phyloP scores from a whole-genome alignment of 2,113 vertebrate species.

The Erinaceus europaeus region DNA sequence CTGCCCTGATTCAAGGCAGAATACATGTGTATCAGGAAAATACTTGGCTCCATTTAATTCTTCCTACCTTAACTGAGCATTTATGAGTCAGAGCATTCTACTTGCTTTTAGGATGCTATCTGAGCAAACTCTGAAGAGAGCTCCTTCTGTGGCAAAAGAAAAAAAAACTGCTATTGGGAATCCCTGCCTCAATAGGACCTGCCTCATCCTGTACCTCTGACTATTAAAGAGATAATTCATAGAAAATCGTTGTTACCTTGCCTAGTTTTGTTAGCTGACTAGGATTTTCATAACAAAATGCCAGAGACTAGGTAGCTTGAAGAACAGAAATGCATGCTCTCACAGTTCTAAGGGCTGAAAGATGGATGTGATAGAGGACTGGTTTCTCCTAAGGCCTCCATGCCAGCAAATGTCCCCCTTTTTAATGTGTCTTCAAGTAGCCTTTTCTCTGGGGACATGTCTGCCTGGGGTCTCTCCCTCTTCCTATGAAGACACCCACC shows the following conservation, averaged over 20 bases:
- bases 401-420: neutral
- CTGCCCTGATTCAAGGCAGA: neutral
- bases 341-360: neutral
- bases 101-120: neutral
- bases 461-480: neutral
- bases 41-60: neutral
- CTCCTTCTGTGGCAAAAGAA: neutral
- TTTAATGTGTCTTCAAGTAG: neutral
- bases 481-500: neutral
- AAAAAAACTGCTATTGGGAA: neutral
- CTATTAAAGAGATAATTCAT: neutral
- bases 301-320: neutral
- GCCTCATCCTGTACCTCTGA: neutral
- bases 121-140: neutral
- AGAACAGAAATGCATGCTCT: neutral
- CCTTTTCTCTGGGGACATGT: neutral
- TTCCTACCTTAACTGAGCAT: neutral
- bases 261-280: too few relatives aligned
- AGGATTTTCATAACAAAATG: neutral
- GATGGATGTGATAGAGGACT: neutral
- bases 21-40: too few relatives aligned
- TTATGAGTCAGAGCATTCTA: neutral
- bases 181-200: neutral
- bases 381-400: neutral
- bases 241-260: neutral